Evolutionary conservation across 2,797 vertebrate genomes (phyloP), one percentile per base, ranked within the genome.

Genomic region (Catharus ustulatus): DNA sequence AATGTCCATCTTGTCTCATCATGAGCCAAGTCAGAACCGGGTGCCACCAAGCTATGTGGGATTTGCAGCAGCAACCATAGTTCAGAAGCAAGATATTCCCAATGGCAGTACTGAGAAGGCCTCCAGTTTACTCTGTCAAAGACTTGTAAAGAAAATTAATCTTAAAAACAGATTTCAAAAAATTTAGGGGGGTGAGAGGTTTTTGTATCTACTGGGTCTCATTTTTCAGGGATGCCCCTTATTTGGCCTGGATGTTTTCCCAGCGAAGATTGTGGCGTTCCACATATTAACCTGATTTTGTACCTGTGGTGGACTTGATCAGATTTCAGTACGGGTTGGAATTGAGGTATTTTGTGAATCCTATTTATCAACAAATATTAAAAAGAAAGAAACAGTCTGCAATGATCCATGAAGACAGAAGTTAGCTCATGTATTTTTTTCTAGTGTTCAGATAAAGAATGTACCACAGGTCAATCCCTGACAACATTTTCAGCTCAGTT

Each of bases 21-120:
- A 29, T 9, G 15, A 29, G 18, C 54, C 26, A 38, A 40, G 23
- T 42, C 61, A 88, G 30, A 79, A 2, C 2, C 0, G 0, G 9
- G 7, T 63, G 12, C 30, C 19, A n/a, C 18, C 36, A 45, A 30
- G 11, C 20, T 48, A 1, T 6, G 20, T 11, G 69, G 52, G 34
- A 55, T 77, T 87, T 75, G 38, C 6, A 76, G 26, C 30, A 75
- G 36, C n/a, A 79, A 51, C 20, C 54, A 18, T 27, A 61, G 11
- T 3, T 43, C 74, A 34, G 20, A 68, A 62, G 36, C 13, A 51
- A 48, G 36, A 75, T 6, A 34, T 12, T 64, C 15, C 1, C 6
- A 73, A 13, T 3, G 17, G 2, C 5, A 26, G 20, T 24, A 49
- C 6, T 11, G 18, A 79, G 42, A 48, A 52, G 9, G 16, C 4